Evolutionary conservation across 1,140 invertebrate genomes (phyloP).

Genomic region (Dinoponera quadriceps): DNA sequence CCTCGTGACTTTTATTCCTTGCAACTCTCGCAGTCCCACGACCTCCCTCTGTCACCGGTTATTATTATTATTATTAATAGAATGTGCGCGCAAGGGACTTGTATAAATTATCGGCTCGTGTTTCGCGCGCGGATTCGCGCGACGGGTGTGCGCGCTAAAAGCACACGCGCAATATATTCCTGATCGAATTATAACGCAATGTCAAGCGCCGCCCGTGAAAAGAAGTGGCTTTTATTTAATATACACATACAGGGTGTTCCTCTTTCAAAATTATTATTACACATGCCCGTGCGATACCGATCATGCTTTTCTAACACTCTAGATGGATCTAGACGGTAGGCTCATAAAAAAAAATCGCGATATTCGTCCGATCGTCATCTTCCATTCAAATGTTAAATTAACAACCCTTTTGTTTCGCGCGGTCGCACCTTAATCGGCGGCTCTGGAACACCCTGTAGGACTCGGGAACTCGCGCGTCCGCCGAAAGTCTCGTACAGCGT

Average conservation of each 20-base stretch:
- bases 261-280: neutral
- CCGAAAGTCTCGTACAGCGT: constrained; percentile 12
- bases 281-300: neutral
- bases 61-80: neutral
- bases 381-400: neutral
- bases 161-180: neutral
- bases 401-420: no score
- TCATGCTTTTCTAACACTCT: neutral
- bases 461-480: neutral
- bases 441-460: no score
- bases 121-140: neutral
- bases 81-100: neutral
- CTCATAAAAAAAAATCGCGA: neutral
- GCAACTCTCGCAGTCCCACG: no score
- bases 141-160: neutral
- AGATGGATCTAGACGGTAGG: neutral
- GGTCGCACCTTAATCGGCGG: no score
- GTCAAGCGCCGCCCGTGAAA: neutral
- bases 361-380: neutral
- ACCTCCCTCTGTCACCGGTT: neutral
- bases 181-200: constrained; percentile 11
- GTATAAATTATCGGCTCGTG: constrained; percentile 3
- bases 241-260: neutral
- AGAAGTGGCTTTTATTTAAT: constrained; percentile 25
- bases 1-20: no score